Base-by-base conservation (phyloP, 2,888 invertebrate genomes). In the Drosophila paramelanica region DNA sequence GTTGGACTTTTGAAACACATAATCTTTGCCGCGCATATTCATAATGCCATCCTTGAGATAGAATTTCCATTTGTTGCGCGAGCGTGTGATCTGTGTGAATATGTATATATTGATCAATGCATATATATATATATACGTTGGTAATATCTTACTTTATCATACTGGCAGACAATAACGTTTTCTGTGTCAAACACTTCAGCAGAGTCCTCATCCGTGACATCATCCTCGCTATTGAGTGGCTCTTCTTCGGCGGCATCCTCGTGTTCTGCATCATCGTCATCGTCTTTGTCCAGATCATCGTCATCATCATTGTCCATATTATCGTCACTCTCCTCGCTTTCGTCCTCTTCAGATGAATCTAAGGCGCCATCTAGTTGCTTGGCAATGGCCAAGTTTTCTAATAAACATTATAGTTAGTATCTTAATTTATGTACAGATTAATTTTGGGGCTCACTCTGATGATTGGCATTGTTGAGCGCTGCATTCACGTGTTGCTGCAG, bases 61-160 rank as follows among this genome's bases (percentile, higher is more conserved):
- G 93, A 99, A 99, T 94, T 99, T 99, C 99, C 99, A 99, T 93
- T 98, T 98, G 93, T 98, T 99, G 90, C 99, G 96, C 92, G 97
- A 98, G 92, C 99, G 95, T 76, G 98, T 98, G 70, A 99, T 98
- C 97, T 97, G 92, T 17, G 93, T 92, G 11, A 33, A 33, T 11
- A 1, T 1, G 11, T 14, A 20, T 33, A 10, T 11, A 23, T 27
- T 1, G 11, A 27, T 20, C 1, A 25, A 47, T 41, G 31, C 31
- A 31, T 8, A 31, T 31, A 31, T 1, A 27, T 31, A n/a, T 39
- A 20, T 10, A 23, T 7, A 14, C 23, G 31, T 51, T n/a, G 6
- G 38, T 6, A 8, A 11, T 8, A 25, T 4, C 47, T 79, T 92
- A 97, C 97, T 94, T 99, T 99, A 93, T 99, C 99, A 93, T 99